Base-by-base conservation (phyloP, 2,888 invertebrate genomes). In the Isotomurus palustris region DNA sequence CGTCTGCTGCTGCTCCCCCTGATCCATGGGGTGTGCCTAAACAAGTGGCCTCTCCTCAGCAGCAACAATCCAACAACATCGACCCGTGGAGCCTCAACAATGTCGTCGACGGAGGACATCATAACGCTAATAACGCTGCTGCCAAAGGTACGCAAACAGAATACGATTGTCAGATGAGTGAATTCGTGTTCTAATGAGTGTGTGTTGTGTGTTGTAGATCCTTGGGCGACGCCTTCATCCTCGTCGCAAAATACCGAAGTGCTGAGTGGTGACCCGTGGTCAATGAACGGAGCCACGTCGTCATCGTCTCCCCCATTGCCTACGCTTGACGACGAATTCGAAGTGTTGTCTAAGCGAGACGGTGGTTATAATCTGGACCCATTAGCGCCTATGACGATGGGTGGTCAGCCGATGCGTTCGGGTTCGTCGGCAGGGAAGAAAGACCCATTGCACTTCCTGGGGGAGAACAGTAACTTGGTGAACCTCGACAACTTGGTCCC, bases 401-500 rank as follows among this genome's bases (percentile, higher is more conserved):
- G 58, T 41, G 49, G n/a, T n/a, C n/a, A n/a, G n/a, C n/a, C n/a
- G n/a, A n/a, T n/a, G n/a, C n/a, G n/a, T n/a, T n/a, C n/a, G n/a
- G n/a, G n/a, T 24, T 76, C 82, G 41, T 91, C 90, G 77, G 78
- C 78, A 25, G 78, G 79, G 12, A 72, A 73, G 56, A 95, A 94
- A 78, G 94, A 93, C 51, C 95, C 96, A 2, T 91, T 92, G 71
- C 86, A 89, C 72, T 99, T 99, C 80, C 84, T 99, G 53, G 97
- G 97, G 43, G 94, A 94, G 78, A 96, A 99, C 79, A 93, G 93
- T 12, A 84, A 88, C 71, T 83, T 99, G 71, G 97, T 99, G 65
- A 97, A 99, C 82, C 82, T 99, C 76, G 97, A 99, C 80, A 92
- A 96, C 76, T 83, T 99, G 74, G 90, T 99, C 71, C 85, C 80